Base-by-base conservation (phyloP, 2,113 vertebrate genomes). In the Lipophrys pholis region DNA sequence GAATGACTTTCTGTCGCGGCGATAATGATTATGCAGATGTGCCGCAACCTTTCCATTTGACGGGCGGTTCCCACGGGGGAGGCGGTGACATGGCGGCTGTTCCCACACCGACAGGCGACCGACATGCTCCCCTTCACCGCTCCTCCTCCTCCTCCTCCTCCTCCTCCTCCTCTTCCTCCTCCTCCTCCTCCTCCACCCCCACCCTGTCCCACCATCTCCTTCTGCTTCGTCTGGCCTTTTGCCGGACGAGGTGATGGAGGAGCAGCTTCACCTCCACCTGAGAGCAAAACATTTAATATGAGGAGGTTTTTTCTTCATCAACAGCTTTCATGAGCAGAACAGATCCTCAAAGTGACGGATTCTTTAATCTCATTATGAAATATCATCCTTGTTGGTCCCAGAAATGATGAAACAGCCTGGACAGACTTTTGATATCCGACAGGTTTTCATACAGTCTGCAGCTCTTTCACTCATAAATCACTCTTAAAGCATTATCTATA, bases 11-110 rank as follows among this genome's bases (percentile, higher is more conserved):
- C 91, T 93, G 92, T 92, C 93, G 61, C 53, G 48, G 83, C 11
- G 50, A 59, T 92, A 92, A 92, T 80, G 92, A 93, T 92, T 93
- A 92, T 93, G 91, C 90, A 91, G 89, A 90, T 90, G 85, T 54
- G 86, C 74, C 85, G 81, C 91, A 92, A 93, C 93, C 91, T 93
- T 93, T 93, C 78, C 66, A 74, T 89, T 90, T 91, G 89, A 93
- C 80, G 85, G 85, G 81, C 81, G 42, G 70, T 41, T 91, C 89
- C 89, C 90, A 53, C 49, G 78, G 79, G 85, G 81, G 61, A 16
- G 51, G 69, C 3, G 52, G 69, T 87, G 87, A 89, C 89, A 89
- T 36, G 49, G 48, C 40, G 36, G 74, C 57, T 55, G 81, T 36
- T 73, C 75, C 81, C 77, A 72, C 57, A 51, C 16, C 76, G 83